Evolutionary conservation across 2,113 vertebrate species (phyloP).

Genomic region (Microcebus ravelobensis): DNA sequence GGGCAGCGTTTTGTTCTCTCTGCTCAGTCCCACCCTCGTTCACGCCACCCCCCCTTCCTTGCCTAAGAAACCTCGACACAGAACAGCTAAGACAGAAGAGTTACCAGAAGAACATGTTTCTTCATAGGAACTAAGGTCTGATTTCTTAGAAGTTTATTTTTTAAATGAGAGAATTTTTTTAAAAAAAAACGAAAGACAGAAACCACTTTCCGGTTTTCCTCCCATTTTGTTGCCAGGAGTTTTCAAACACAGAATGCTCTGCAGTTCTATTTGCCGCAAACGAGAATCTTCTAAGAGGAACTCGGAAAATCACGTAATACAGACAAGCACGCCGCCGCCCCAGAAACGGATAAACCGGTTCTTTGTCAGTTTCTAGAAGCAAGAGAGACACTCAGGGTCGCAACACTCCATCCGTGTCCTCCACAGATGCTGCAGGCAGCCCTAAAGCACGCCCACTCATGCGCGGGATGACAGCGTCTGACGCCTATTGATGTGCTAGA

Average conservation of each 20-base stretch:
- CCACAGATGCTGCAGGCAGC: rapidly evolving
- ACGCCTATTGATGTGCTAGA: neutral
- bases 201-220: neutral
- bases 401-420: rapidly evolving
- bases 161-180: conserved; percentile 12
- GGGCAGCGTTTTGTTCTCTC: too few species aligned
- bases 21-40: neutral
- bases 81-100: neutral
- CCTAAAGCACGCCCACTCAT: neutral
- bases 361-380: neutral
- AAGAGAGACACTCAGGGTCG: neutral
- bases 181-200: neutral
- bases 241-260: neutral
- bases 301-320: too few species aligned
- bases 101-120: neutral
- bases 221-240: neutral
- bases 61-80: neutral
- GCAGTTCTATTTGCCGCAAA: neutral
- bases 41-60: neutral
- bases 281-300: too few species aligned
- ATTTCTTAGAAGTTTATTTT: neutral
- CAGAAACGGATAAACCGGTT: neutral
- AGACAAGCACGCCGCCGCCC: neutral
- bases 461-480: neutral
- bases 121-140: neutral